phyloP scores from a whole-genome alignment of 2,888 invertebrate species.

The Cerastis rubricosa region DNA sequence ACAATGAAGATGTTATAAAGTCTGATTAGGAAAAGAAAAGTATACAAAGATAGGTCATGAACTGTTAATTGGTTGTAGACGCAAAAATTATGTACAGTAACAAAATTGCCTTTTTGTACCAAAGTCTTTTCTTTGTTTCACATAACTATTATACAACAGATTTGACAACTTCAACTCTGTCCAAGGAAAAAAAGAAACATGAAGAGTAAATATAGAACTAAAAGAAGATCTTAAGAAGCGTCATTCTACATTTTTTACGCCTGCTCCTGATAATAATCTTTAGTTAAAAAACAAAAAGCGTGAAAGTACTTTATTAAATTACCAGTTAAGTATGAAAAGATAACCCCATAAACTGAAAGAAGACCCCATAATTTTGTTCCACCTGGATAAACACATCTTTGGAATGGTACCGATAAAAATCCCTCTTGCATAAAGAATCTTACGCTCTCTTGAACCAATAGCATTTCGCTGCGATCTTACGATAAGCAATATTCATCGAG shows the following conservation, averaged over 20 bases:
- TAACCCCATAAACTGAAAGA: conserved; percentile 46
- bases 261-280: conserved; percentile 5
- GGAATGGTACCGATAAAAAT: conserved; percentile 60
- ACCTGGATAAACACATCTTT: conserved; percentile 64
- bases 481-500: conserved; percentile 51
- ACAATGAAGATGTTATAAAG: not conserved
- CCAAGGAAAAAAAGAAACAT: not conserved
- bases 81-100: not conserved
- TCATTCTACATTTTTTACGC: not conserved
- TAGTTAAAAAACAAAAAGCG: conserved; percentile 34
- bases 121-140: not conserved
- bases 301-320: conserved; percentile 36
- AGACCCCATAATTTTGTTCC: conserved; percentile 60
- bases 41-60: not conserved
- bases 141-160: not conserved
- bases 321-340: conserved; percentile 45
- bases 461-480: conserved; percentile 48
- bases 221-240: not conserved
- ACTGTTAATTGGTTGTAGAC: not conserved
- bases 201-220: not conserved
- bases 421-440: conserved; percentile 58
- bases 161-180: not conserved
- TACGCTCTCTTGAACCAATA: conserved; percentile 63
- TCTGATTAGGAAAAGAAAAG: not conserved
- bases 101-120: not conserved